Conservation (phyloP, 2,797 vertebrate genomes). For the Sylvia borin region DNA sequence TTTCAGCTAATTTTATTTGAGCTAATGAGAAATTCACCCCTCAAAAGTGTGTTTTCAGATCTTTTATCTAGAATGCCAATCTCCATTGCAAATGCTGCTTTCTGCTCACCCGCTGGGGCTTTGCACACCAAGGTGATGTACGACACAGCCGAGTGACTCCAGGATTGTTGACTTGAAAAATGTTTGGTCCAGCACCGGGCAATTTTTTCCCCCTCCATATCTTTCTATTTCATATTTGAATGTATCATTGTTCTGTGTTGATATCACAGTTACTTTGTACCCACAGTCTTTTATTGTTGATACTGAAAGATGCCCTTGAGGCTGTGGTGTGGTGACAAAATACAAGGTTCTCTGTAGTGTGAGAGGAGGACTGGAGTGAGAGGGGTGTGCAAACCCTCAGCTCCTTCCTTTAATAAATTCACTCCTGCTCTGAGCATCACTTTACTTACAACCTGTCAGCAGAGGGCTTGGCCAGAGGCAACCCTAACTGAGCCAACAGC, state of each 20-base stretch:
- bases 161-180: neutral
- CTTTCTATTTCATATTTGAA: neutral
- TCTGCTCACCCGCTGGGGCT: conserved; percentile 4
- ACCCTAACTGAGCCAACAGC: neutral
- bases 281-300: neutral
- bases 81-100: neutral
- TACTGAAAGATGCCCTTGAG: neutral
- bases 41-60: conserved; percentile 49
- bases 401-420: neutral
- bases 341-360: neutral
- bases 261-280: neutral
- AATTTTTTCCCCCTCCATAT: neutral
- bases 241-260: neutral
- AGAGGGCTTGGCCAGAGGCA: neutral
- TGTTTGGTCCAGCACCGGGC: neutral
- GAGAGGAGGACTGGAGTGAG: neutral
- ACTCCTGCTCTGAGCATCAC: neutral
- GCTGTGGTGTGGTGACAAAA: neutral
- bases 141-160: neutral
- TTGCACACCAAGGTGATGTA: neutral
- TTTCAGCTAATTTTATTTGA: conserved; percentile 74
- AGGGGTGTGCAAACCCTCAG: neutral
- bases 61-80: conserved; percentile 60
- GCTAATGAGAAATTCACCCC: conserved; percentile 57
- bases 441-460: neutral